Percentiles rank a stretch among this genome's conserved stretches.
Evolutionary conservation across 2,888 invertebrate species (phyloP).

Genomic region (Chrysotoxum bicinctum): DNA sequence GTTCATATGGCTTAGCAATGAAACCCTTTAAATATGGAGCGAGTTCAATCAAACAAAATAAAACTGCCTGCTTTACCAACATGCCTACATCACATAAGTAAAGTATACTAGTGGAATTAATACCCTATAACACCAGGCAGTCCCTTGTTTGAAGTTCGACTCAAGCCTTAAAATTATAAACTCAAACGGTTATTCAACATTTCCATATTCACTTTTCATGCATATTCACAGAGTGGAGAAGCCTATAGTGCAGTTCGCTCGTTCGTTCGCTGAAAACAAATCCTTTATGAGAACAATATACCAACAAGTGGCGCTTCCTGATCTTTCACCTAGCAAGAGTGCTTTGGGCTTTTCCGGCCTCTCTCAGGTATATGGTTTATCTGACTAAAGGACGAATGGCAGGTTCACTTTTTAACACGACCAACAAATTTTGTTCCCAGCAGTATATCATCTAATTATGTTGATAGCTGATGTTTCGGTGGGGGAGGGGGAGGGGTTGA

Average conservation of each 20-base stretch:
- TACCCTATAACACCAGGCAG: not conserved
- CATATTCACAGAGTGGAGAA: slow-evolving; percentile 23
- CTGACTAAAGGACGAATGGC: not conserved
- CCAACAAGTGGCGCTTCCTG: slow-evolving; percentile 64
- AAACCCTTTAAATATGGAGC: too few relatives aligned
- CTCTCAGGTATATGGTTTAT: not conserved
- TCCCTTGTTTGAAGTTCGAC: not conserved
- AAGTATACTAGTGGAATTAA: too few relatives aligned
- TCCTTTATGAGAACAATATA: slow-evolving; percentile 5
- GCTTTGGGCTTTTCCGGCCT: slow-evolving; percentile 28
- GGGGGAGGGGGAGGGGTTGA: not conserved
- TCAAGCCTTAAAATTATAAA: not conserved
- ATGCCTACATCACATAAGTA: too few relatives aligned
- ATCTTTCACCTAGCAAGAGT: slow-evolving; percentile 48
- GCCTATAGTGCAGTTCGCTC: slow-evolving; percentile 28
- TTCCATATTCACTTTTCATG: not conserved
- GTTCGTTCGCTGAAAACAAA: slow-evolving; percentile 42
- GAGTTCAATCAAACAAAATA: too few relatives aligned
- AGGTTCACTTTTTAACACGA: slow-evolving; percentile 39
- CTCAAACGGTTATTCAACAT: not conserved
- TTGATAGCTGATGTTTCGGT: slow-evolving; percentile 28
- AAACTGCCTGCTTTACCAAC: too few relatives aligned
- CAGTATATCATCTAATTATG: slow-evolving; percentile 66
- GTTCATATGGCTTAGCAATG: too few relatives aligned
- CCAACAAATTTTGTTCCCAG: slow-evolving; percentile 51